phyloP scores from a whole-genome alignment of 2,888 invertebrate genomes.

The Junonia oenone region DNA sequence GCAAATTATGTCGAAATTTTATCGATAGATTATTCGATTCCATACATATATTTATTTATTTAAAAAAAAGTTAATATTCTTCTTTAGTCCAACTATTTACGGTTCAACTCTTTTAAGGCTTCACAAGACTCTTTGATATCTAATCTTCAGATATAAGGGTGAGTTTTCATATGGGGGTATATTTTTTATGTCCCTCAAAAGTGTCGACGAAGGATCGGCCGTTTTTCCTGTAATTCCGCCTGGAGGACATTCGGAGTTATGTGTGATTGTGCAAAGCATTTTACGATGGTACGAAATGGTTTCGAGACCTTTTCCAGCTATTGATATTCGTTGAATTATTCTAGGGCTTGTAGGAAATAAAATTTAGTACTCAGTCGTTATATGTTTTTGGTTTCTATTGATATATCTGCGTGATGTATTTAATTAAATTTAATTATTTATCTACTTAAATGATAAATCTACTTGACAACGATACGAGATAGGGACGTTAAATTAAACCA shows the following conservation, averaged over 20 bases:
- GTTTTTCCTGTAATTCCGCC: slow-evolving; percentile 48
- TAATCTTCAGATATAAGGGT: slow-evolving; percentile 44
- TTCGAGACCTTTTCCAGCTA: slow-evolving; percentile 12
- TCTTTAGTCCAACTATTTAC: not conserved
- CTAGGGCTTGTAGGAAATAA: not conserved
- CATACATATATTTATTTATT: no score
- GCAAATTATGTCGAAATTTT: no score
- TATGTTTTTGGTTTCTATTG: not conserved
- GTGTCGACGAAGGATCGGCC: slow-evolving; percentile 39
- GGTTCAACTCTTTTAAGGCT: not conserved
- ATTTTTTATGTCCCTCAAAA: slow-evolving; percentile 52
- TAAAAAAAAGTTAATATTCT: no score
- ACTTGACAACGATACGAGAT: no score
- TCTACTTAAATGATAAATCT: no score
- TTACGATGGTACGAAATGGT: slow-evolving; percentile 33
- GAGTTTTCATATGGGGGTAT: slow-evolving; percentile 45
- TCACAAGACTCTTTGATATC: slow-evolving; percentile 35
- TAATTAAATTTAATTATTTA: not conserved
- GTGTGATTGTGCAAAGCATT: slow-evolving; percentile 37
- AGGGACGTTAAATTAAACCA: no score
- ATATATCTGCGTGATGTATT: not conserved
- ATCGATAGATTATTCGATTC: no score
- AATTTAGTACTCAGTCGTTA: not conserved
- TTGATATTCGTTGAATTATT: slow-evolving; percentile 20
- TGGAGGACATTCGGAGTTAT: slow-evolving; percentile 33